Base-by-base conservation (phyloP, 1,140 invertebrate species). In the Magallana ariakensis region DNA sequence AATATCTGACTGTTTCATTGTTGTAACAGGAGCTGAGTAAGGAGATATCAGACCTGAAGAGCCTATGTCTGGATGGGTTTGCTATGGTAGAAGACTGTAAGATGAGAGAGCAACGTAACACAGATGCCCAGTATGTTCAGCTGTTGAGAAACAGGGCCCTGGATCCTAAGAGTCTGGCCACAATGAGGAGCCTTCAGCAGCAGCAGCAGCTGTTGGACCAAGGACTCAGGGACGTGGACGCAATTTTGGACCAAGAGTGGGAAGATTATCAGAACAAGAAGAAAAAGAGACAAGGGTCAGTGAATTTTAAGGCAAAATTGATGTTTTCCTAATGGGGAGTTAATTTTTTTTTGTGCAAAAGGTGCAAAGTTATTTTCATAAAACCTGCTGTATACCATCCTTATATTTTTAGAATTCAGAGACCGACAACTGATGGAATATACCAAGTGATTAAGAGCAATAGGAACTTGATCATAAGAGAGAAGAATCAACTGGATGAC, bases 231-330 rank as follows among this genome's bases (percentile, higher is more conserved):
- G 94, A 95, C 81, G 92, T 94, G 10, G 91, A 95, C 57, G 82
- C 87, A 6, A 91, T 92, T 3, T 86, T 95, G 15, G 94, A 95
- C 87, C 88, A 90, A 82, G 91, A 95, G 85, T 95, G 94, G 94
- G 90, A 94, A 86, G 90, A 93, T 15, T 93, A 93, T 87, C 89
- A 93, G 57, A 89, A 87, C 83, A 89, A 84, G 26, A 89, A 90
- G 55, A 90, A 90, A 33, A 91, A 87, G 33, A 89, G 70, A 58
- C 55, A n/a, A 9, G 86, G 85, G 87, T 85, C 16, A 13, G 66
- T 75, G 33, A 0, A 46, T 16, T 19, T 6, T 75, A 54, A 55
- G 26, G 15, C 19, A 62, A 3, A 16, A 46, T 62, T 16, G 60
- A 19, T 62, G 19, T 7, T 62, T 62, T 62, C 19, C 3, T 46